phyloP scores from a whole-genome alignment of 37 sponge, comb jelly and placozoan genomes.

The Ephydatia muelleri region DNA sequence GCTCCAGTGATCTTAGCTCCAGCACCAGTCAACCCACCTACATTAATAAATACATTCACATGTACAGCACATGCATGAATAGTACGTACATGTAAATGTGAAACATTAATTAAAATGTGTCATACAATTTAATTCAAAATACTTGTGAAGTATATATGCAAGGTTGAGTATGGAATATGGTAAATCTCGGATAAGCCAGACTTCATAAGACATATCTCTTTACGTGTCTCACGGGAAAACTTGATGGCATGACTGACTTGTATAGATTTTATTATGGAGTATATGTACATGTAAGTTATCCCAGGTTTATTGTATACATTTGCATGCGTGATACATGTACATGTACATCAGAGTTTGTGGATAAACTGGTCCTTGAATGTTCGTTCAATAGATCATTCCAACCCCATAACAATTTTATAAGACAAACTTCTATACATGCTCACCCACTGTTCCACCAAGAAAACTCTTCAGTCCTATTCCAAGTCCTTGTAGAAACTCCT shows the following conservation, averaged over 20 bases:
- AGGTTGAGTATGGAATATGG: too few relatives aligned
- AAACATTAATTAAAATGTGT: not conserved
- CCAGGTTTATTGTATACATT: too few relatives aligned
- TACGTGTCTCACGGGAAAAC: too few relatives aligned
- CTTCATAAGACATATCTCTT: too few relatives aligned
- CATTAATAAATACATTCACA: not conserved
- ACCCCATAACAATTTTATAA: not conserved
- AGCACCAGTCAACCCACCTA: constrained; percentile 87
- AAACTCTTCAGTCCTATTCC: constrained; percentile 78
- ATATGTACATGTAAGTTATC: too few relatives aligned
- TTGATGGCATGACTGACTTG: too few relatives aligned
- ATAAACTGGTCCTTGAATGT: not conserved
- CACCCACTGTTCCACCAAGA: constrained; percentile 81
- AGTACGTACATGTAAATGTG: constrained; percentile 9
- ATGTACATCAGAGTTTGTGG: too few relatives aligned
- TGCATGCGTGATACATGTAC: too few relatives aligned
- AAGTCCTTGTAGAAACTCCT: constrained; percentile 81
- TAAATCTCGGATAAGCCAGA: too few relatives aligned
- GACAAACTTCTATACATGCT: constrained; percentile 3
- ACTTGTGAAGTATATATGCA: not conserved
- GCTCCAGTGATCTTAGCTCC: constrained; percentile 83
- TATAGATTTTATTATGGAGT: too few relatives aligned
- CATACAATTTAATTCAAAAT: not conserved
- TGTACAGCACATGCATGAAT: too few relatives aligned
- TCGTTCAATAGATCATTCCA: not conserved